Evolutionary conservation across 2,797 vertebrate species (phyloP).

Genomic region (Sylvilagus floridanus): DNA sequence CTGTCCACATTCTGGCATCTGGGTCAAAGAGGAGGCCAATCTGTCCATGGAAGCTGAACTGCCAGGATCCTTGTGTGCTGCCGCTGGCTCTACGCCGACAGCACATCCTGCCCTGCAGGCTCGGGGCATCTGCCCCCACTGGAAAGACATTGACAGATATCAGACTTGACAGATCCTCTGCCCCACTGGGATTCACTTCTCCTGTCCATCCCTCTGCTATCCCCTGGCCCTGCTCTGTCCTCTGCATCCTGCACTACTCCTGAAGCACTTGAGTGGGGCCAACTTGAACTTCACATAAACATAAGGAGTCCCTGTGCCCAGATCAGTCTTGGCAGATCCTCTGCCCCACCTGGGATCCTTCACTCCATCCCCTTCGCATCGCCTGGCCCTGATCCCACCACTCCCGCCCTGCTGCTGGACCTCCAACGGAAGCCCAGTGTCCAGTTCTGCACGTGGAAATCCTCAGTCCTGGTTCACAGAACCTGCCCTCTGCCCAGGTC

Average conservation of each 20-base stretch:
- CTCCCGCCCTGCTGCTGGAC: too few species aligned
- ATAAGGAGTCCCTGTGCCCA: too few species aligned
- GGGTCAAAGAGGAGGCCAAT: fast-evolving
- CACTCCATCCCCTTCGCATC: too few species aligned
- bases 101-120: not conserved
- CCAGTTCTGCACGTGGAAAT: too few species aligned
- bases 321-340: too few species aligned
- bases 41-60: fast-evolving
- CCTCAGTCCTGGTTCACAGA: too few species aligned
- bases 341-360: too few species aligned
- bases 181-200: too few species aligned
- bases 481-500: too few species aligned
- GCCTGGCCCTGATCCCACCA: too few species aligned
- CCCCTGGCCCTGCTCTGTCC: not conserved
- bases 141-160: not conserved
- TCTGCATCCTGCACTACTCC: not conserved
- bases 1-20: fast-evolving
- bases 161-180: too few species aligned
- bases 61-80: fast-evolving
- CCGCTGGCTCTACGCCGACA: fast-evolving
- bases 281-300: fast-evolving
- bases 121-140: not conserved
- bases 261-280: fast-evolving
- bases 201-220: not conserved
- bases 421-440: too few species aligned